Conservation (phyloP, 2,888 invertebrate genomes). For the Therioaphis trifolii region DNA sequence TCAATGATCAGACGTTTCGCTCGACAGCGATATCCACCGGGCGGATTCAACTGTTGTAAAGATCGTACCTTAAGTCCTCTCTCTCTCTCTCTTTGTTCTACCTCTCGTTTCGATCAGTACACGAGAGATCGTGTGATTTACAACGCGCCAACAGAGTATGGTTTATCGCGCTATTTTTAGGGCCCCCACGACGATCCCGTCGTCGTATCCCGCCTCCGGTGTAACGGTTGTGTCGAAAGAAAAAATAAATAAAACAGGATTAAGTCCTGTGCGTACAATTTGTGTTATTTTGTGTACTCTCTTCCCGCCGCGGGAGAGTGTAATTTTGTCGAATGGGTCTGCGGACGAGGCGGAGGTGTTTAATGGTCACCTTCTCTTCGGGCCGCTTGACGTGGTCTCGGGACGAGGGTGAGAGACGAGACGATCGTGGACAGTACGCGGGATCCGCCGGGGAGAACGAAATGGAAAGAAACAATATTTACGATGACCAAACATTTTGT, state of each 20-base stretch:
- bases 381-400: background rate
- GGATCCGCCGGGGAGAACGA: background rate
- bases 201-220: background rate
- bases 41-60: conserved; percentile 4
- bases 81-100: background rate
- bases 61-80: background rate
- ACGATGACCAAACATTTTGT: background rate
- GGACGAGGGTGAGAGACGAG: background rate
- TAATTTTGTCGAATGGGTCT: conserved; percentile 38
- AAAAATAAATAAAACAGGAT: background rate
- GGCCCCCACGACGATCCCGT: conserved; percentile 15
- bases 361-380: conserved; percentile 21
- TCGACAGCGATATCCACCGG: background rate
- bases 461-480: conserved; percentile 32
- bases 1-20: too few species aligned
- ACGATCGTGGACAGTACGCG: background rate
- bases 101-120: background rate
- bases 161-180: conserved; percentile 41
- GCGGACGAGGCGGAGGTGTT: conserved; percentile 37
- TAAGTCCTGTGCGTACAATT: background rate
- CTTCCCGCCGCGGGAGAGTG: background rate
- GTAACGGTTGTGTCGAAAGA: background rate
- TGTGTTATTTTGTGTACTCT: background rate
- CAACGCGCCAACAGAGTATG: background rate
- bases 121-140: conserved; percentile 32